A percentile compares a stretch with the other conserved stretches of the same genome.
These are phyloP conservation scores for Corbicula japonica DNA, from an alignment of 2,888 invertebrate species.

Conservation along the genomic window DNA sequence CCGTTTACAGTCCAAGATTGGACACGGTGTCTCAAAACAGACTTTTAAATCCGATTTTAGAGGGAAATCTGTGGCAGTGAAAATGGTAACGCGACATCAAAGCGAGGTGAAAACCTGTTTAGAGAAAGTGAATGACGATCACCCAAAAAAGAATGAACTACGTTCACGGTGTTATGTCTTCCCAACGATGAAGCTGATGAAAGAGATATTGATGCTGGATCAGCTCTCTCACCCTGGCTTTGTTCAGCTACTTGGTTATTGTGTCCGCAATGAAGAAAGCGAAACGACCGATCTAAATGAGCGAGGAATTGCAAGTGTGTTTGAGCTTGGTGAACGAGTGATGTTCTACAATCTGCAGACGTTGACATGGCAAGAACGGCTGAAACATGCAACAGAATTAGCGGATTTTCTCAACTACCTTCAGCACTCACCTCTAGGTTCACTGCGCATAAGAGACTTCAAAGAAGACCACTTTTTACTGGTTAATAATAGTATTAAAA, in stretches of 20 bases:
- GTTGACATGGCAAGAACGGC: constrained; percentile 75
- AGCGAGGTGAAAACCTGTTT: constrained; percentile 81
- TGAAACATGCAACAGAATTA: constrained; percentile 79
- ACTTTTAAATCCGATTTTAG: constrained; percentile 79
- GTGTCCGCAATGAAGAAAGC: constrained; percentile 83
- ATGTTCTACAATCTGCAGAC: constrained; percentile 75
- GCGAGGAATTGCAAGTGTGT: constrained; percentile 82
- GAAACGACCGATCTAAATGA: constrained; percentile 82
- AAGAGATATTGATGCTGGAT: constrained; percentile 82
- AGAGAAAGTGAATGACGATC: constrained; percentile 62
- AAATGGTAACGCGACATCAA: constrained; percentile 84
- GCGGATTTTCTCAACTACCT: constrained; percentile 81
- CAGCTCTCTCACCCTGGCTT: constrained; percentile 83
- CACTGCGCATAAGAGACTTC: constrained; percentile 82
- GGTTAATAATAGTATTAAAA: constrained; percentile 77
- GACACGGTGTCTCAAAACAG: constrained; percentile 84
- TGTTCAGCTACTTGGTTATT: constrained; percentile 81
- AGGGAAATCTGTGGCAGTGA: constrained; percentile 79
- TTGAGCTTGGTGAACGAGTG: constrained; percentile 80
- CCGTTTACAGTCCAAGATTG: constrained; percentile 79
- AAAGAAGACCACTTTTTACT: constrained; percentile 83
- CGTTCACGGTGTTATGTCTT: constrained; percentile 77
- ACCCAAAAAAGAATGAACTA: constrained; percentile 44
- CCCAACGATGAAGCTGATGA: constrained; percentile 84
- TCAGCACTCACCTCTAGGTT: constrained; percentile 83